Evolutionary conservation across 2,113 vertebrate genomes (phyloP), one percentile per base, ranked within the genome.

Genomic region (Rhodinocichla rosea): DNA sequence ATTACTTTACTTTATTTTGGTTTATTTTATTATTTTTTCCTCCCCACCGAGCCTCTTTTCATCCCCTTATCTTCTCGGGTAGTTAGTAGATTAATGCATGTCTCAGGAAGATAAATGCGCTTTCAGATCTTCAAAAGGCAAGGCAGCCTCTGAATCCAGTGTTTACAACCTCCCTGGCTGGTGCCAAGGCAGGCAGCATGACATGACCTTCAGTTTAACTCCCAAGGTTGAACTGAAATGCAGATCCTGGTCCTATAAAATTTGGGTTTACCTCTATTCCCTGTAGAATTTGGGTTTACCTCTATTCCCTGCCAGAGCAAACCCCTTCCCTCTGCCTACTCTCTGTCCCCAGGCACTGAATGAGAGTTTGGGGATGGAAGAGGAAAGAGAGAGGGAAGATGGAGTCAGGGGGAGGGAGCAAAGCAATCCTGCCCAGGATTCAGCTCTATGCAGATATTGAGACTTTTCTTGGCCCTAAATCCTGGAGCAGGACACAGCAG

Each of bases 71-170:
- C 91, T 77, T 92, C 78, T 88, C 32, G 3, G 6, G 60, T 80
- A 85, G 67, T 83, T 87, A 83, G 90, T 84, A 97, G 92, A 96
- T 95, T 93, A 92, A 94, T 75, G 45, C 75, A 74, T 77, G 79
- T 92, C 94, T 95, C 4, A 1, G 62, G 74, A 96, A 96, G 95
- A 97, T 97, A 96, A 97, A 96, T 90, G 57, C 28, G 63, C 64
- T 81, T 90, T 97, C 74, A 83, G 80, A 95, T 97, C 92, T 95
- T 96, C 91, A 87, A 93, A 96, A 91, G 79, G 55, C 93, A 79
- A 86, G 49, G 75, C 60, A 91, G 93, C 30, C 42, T 95, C 85
- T 84, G 94, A 95, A 92, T 85, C 60, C 89, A 67, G 44, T 78
- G 64, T 82, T 96, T 91, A 57, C 60, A 84, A 53, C 80, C 37